A percentile compares a stretch with the other conserved stretches of the same genome.
Conservation (phyloP, 2,797 vertebrate genomes). For the Xyrichtys novacula region DNA sequence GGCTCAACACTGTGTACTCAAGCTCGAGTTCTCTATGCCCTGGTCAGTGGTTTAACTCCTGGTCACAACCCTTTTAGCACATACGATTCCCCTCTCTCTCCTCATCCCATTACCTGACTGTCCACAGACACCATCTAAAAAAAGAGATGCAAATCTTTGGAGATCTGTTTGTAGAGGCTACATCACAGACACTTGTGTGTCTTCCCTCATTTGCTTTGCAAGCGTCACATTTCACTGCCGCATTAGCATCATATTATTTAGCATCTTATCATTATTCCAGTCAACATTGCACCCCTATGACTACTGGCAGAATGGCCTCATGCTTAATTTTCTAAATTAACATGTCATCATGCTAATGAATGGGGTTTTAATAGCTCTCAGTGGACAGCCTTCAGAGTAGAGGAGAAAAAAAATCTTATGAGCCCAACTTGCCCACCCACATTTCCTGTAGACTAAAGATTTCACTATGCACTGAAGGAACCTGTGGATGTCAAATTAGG, state of each 20-base stretch:
- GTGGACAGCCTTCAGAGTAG: constrained; percentile 49
- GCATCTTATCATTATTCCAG: constrained; percentile 65
- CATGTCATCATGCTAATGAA: constrained; percentile 71
- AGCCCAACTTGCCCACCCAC: constrained; percentile 3
- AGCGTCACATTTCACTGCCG: constrained; percentile 24
- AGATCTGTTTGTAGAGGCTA: too few species aligned
- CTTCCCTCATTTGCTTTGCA: constrained; percentile 53
- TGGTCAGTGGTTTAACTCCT: too few species aligned
- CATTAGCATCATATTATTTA: constrained; percentile 51
- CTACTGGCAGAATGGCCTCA: constrained; percentile 53
- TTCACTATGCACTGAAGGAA: constrained; percentile 31
- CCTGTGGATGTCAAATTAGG: constrained; percentile 23
- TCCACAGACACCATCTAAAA: too few species aligned
- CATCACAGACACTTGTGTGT: constrained; percentile 12
- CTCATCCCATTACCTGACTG: too few species aligned
- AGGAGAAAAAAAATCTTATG: constrained; percentile 23
- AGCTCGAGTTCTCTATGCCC: too few species aligned
- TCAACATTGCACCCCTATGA: constrained; percentile 60
- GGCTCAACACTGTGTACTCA: too few species aligned
- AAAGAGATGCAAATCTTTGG: too few species aligned
- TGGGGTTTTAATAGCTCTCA: constrained; percentile 71
- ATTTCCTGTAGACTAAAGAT: constrained; percentile 10
- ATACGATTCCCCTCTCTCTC: too few species aligned
- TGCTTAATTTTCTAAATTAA: constrained; percentile 75
- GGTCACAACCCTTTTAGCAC: too few species aligned